Conservation (phyloP, 1,140 invertebrate genomes). For the Tetramorium parvispinum region DNA sequence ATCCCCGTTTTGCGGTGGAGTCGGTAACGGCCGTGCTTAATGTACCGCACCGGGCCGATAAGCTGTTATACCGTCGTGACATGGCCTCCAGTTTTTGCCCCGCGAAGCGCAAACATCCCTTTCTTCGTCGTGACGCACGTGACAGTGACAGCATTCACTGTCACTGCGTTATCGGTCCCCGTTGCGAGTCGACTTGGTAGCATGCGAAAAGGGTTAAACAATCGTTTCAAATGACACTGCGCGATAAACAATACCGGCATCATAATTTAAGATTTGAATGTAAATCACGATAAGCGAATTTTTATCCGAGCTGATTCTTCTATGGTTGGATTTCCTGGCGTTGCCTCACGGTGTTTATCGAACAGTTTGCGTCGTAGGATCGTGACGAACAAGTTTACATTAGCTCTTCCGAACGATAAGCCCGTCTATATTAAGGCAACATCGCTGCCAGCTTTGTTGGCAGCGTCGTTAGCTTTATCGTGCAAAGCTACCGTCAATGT, state of each 20-base stretch:
- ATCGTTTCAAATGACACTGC: neutral
- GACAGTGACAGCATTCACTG: conserved; percentile 67
- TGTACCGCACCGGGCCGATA: conserved; percentile 76
- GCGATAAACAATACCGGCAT: neutral
- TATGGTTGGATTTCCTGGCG: neutral
- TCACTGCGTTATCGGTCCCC: conserved; percentile 68
- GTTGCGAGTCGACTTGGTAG: conserved; percentile 1
- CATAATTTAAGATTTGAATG: neutral
- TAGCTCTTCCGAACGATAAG: conserved; percentile 50
- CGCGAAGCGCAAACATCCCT: conserved; percentile 71
- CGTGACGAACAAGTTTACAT: conserved; percentile 49
- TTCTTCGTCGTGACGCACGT: conserved; percentile 70
- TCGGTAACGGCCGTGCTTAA: conserved; percentile 76
- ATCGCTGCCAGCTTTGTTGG: conserved; percentile 20
- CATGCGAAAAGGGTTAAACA: conserved; percentile 35
- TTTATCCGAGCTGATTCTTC: neutral
- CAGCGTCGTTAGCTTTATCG: conserved; percentile 42
- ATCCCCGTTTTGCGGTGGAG: conserved; percentile 73
- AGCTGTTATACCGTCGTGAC: conserved; percentile 74
- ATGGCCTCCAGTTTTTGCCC: conserved; percentile 76
- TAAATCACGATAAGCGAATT: neutral
- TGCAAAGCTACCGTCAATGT: conserved; percentile 3
- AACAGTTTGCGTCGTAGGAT: conserved; percentile 36
- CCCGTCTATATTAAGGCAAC: conserved; percentile 45
- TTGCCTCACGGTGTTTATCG: conserved; percentile 16